Percentiles rank a stretch among this genome's conserved stretches.
These are phyloP conservation scores for Myotis pilosus DNA, from an alignment of 2,797 vertebrate species.

Conservation along the genomic window DNA sequence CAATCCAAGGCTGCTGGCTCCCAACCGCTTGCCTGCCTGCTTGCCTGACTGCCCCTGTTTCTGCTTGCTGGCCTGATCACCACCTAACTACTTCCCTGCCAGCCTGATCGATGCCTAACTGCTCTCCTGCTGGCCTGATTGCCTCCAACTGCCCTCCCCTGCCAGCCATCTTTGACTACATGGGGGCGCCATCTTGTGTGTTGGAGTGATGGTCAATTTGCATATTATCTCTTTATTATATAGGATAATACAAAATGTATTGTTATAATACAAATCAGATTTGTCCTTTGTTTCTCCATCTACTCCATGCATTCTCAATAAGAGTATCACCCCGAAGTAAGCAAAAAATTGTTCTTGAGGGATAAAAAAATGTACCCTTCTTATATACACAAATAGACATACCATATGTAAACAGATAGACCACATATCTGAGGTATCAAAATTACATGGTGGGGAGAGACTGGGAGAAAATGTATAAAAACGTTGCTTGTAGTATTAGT, in stretches of 20 bases:
- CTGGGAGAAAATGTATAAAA: background rate
- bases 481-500: background rate
- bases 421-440: background rate
- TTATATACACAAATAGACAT: background rate
- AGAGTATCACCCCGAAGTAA: background rate
- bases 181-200: too few species aligned
- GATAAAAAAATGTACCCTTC: background rate
- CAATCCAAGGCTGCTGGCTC: too few species aligned
- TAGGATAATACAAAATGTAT: background rate
- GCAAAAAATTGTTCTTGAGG: background rate
- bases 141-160: too few species aligned
- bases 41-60: too few species aligned
- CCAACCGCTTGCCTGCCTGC: too few species aligned
- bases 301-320: background rate
- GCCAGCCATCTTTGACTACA: too few species aligned
- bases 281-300: background rate
- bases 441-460: background rate
- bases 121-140: too few species aligned
- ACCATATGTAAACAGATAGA: background rate
- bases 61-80: too few species aligned
- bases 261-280: slow-evolving; percentile 22
- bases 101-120: too few species aligned
- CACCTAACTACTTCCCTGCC: too few species aligned
- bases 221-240: too few species aligned
- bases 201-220: too few species aligned